Base-by-base conservation (phyloP, 2,113 vertebrate species). In the Microtus montanus region DNA sequence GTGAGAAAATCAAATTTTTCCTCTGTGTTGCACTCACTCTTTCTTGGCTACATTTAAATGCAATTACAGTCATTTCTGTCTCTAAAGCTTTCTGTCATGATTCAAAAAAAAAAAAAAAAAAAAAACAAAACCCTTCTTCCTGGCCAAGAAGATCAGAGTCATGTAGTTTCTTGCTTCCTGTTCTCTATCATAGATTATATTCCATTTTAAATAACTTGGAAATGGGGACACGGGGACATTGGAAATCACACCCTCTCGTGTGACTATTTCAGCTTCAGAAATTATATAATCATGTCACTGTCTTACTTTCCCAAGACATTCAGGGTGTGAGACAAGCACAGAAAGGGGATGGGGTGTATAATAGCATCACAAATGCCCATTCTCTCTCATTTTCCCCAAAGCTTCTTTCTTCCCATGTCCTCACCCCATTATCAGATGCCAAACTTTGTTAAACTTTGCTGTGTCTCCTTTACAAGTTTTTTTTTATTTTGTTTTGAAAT, bases 171-270 rank as follows among this genome's bases (percentile, higher is more conserved):
- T 38, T 75, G 7, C 66, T 77, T 84, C 33, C 82, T 49, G 4
- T 1, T 58, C 10, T 78, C 61, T 93, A 13, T 63, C 5, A 58
- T 90, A 44, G 44, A 14, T 47, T 30, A 63, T 44, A 38, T 1
- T 17, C 6, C 70, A 92, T 88, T 95, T 88, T 47, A 92, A 92
- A 94, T 87, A 84, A 80, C 66, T 73, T 75, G 61, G 41, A 15
- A 54, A 95, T 91, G 19, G 14, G 90, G 41, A 68, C 5, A 68
- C 1, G 33, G 28, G 35, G 38, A 24, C 35, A 63, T 38, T 74
- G 75, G 35, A 13, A 38, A 89, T 26, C 24, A 26, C 68, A 80
- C 15, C 7, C 35, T 52, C 26, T 80, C 8, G 28, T 58, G 3
- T 38, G 12, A 52, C 24, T 66, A 75, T 71, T 73, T 7, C n/a